phyloP scores from a whole-genome alignment of 2,113 vertebrate species.

The Chascanopsetta lugubris region DNA sequence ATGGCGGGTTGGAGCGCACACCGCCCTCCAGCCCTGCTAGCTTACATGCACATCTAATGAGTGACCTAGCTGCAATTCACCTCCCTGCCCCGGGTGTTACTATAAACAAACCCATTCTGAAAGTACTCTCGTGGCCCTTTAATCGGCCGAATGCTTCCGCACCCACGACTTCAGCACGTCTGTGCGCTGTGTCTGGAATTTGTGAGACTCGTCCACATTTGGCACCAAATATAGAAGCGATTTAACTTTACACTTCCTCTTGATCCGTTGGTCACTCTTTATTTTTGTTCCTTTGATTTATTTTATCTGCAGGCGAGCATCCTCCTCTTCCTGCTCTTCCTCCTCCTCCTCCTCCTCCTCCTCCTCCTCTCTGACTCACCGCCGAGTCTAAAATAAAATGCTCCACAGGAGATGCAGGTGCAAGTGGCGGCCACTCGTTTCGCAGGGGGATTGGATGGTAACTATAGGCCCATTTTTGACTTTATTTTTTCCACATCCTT shows the following conservation, averaged over 20 bases:
- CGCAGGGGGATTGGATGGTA: conserved; percentile 36
- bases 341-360: conserved; percentile 33
- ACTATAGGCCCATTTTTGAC: conserved; percentile 33
- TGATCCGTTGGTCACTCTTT: not conserved
- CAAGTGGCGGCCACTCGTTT: conserved; percentile 44
- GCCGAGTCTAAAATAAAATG: conserved; percentile 66
- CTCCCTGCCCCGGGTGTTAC: no score
- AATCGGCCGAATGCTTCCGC: no score
- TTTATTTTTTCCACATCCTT: no score
- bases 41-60: no score
- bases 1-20: no score
- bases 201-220: not conserved
- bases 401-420: conserved; percentile 55
- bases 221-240: conserved; percentile 11
- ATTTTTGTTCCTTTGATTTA: conserved; percentile 46
- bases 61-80: no score
- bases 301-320: conserved; percentile 40
- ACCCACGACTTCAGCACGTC: no score
- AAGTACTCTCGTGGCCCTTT: no score
- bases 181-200: not conserved
- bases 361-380: conserved; percentile 62
- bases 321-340: conserved; percentile 20
- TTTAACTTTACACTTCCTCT: not conserved
- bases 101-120: no score
- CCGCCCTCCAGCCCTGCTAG: no score